These are phyloP conservation scores for Etheostoma cragini DNA, from an alignment of 2,113 vertebrate genomes.

Conservation along the genomic window DNA sequence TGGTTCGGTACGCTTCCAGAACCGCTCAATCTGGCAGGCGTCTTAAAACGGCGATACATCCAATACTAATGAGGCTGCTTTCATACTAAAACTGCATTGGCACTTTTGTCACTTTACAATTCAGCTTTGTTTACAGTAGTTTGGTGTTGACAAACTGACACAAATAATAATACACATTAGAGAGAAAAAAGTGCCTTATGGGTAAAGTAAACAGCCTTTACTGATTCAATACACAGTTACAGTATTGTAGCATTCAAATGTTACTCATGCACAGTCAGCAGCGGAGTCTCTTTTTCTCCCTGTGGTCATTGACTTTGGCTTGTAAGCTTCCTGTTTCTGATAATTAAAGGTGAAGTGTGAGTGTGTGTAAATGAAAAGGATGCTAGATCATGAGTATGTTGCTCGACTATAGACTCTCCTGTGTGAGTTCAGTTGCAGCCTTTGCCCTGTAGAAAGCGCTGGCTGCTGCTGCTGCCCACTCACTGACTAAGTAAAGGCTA, in stretches of 20 bases:
- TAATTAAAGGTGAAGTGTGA: conserved; percentile 74
- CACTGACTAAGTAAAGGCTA: conserved; percentile 87
- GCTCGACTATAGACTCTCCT: conserved; percentile 45
- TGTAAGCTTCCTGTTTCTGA: conserved; percentile 59
- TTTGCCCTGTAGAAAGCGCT: conserved; percentile 67
- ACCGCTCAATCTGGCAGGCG: conserved; percentile 58
- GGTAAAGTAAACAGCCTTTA: conserved; percentile 19
- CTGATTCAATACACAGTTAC: conserved; percentile 25
- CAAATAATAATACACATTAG: conserved; percentile 7
- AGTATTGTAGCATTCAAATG: conserved; percentile 10
- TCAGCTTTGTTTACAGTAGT: conserved; percentile 29
- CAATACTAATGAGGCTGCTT: conserved; percentile 74
- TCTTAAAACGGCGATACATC: conserved; percentile 62
- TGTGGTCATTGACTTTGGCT: conserved; percentile 63
- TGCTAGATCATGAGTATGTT: conserved; percentile 44
- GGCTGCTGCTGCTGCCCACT: conserved; percentile 79
- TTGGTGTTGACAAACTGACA: conserved; percentile 47
- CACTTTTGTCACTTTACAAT: conserved; percentile 54
- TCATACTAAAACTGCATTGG: conserved; percentile 58
- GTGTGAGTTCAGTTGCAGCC: conserved; percentile 55
- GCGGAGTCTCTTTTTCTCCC: conserved; percentile 49
- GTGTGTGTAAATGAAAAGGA: conserved; percentile 51
- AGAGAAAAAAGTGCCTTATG: conserved; percentile 6
- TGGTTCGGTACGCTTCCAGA: conserved; percentile 64
- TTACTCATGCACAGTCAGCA: conserved; percentile 51